Base-by-base conservation (phyloP, 2,797 vertebrate species). In the Enteromius radiatus region DNA sequence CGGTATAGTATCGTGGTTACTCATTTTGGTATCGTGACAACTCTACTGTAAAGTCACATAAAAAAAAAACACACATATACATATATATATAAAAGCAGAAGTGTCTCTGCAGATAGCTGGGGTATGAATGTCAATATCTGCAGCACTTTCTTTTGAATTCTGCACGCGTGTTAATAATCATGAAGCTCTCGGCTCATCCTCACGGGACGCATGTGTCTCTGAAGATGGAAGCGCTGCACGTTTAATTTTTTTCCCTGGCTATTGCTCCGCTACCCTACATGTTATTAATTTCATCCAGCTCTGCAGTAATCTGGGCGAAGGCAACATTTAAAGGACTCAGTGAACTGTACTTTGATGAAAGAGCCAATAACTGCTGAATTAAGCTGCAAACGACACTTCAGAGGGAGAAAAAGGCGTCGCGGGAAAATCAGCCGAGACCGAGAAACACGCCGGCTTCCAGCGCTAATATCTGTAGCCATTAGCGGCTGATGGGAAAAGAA, bases 371-470 rank as follows among this genome's bases (percentile, higher is more conserved):
- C 56, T 61, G 69, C 3, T 54, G 87, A 85, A 89, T 81, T 78
- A 84, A 85, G 49, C 69, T 77, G 80, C 76, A 84, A 86, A 81
- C 80, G 70, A 82, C 67, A 82, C 84, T 64, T 84, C 65, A 71
- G 83, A 81, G 56, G 23, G 84, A 77, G 54, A 73, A 76, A 68
- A 68, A 19, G 41, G n/a, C 2, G 31, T 67, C 33, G 61, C 43
- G 45, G 69, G 67, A 73, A 59, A 65, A 54, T 28, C 78, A 75
- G 77, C 77, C 73, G 61, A 33, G 31, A 80, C 65, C 7, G 49
- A 52, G 64, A 17, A 41, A 86, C 70, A 17, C n/a, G 64, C 19
- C 38, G 63, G 31, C 43, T 54, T 54, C 75, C 28, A 59, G 19
- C 28, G 56, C 41, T 84, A 74, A 73, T 74, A 80, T 63, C 82